Conservation (phyloP, 1,140 invertebrate species). For the Conus ventricosus region DNA sequence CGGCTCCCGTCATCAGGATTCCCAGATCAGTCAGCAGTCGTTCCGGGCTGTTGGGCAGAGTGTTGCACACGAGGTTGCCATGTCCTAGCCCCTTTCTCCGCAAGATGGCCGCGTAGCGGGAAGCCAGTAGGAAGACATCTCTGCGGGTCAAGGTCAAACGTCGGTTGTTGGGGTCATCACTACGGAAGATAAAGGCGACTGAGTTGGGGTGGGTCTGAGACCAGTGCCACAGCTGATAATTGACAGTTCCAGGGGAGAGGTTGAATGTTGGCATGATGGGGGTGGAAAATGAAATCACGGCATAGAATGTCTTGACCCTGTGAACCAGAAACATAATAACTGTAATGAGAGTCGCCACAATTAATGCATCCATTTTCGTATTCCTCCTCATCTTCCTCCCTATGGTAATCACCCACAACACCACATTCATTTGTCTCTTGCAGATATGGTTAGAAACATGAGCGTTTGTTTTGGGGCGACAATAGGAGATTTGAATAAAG, state of each 20-base stretch:
- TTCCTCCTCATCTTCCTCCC: too few relatives aligned
- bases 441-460: too few relatives aligned
- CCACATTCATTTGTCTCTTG: too few relatives aligned
- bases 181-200: not conserved
- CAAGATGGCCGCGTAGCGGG: not conserved
- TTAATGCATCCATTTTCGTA: too few relatives aligned
- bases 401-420: too few relatives aligned
- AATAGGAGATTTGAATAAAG: too few relatives aligned
- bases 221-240: not conserved
- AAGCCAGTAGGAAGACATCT: not conserved
- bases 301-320: too few relatives aligned
- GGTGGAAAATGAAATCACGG: too few relatives aligned
- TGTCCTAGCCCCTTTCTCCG: not conserved
- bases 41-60: constrained; percentile 9
- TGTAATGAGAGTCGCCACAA: too few relatives aligned
- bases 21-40: not conserved
- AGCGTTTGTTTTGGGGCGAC: too few relatives aligned
- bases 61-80: not conserved
- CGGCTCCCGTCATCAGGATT: not conserved
- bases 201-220: not conserved
- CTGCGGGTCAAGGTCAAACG: not conserved
- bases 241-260: not conserved
- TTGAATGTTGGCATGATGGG: too few relatives aligned
- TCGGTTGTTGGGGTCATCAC: not conserved
- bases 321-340: too few relatives aligned